Conservation (phyloP, 92 coral and sea anemone species). For the Palythoa heliodiscus region DNA sequence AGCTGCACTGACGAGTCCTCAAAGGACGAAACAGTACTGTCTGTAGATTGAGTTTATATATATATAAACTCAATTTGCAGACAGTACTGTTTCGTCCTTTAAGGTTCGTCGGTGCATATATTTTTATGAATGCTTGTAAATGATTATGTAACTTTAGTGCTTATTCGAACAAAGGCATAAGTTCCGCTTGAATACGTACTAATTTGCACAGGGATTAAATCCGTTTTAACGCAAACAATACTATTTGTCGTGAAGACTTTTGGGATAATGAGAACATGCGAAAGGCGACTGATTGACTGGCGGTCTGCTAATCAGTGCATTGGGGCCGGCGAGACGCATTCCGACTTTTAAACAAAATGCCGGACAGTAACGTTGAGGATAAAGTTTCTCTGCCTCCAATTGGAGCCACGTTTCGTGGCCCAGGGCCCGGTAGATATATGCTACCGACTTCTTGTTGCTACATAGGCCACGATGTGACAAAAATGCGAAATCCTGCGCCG, state of each 20-base stretch:
- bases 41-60: too few relatives aligned
- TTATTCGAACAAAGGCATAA: not conserved
- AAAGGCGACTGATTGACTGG: not conserved
- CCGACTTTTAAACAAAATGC: constrained; percentile 49
- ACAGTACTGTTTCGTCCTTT: too few relatives aligned
- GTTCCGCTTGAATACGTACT: constrained; percentile 2
- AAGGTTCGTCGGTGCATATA: too few relatives aligned
- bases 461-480: constrained; percentile 51
- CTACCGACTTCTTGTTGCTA: constrained; percentile 56
- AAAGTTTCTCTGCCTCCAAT: constrained; percentile 64
- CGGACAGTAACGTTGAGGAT: constrained; percentile 59
- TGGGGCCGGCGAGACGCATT: not conserved
- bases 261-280: not conserved
- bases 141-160: constrained; percentile 11
- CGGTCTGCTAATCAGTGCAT: not conserved
- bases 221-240: constrained; percentile 15
- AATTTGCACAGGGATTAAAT: constrained; percentile 33
- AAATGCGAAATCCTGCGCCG: constrained; percentile 59
- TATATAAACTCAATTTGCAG: too few relatives aligned
- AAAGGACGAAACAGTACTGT: too few relatives aligned
- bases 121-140: not conserved
- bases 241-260: not conserved
- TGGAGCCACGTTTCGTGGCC: constrained; percentile 70
- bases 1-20: too few relatives aligned
- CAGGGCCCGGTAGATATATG: constrained; percentile 70